phyloP scores from a whole-genome alignment of 2,888 invertebrate species.

The Melanostoma mellinum region DNA sequence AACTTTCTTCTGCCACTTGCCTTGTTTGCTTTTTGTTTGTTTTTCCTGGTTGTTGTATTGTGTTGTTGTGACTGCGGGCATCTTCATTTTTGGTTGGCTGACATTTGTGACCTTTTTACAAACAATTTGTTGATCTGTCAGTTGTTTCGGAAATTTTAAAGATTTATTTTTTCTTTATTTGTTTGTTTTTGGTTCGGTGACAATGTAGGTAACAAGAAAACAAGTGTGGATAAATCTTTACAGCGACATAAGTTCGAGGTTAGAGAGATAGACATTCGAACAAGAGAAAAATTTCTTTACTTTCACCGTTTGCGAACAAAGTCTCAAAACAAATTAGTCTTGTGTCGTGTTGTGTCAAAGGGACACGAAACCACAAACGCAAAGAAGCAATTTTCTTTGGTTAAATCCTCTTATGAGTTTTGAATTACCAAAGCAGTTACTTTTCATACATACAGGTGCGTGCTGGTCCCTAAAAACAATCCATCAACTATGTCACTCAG shows the following conservation, averaged over 20 bases:
- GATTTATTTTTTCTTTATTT: constrained; percentile 24
- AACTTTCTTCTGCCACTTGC: constrained; percentile 11
- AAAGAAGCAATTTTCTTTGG: constrained; percentile 18
- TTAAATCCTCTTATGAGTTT: constrained; percentile 63
- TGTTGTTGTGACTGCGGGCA: not conserved
- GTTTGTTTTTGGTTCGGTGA: constrained; percentile 14
- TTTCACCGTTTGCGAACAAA: constrained; percentile 24
- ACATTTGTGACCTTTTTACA: constrained; percentile 54
- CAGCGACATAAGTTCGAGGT: constrained; percentile 47
- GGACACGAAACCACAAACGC: constrained; percentile 31
- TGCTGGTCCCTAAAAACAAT: constrained; percentile 39
- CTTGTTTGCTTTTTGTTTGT: not conserved
- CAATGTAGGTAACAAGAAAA: constrained; percentile 6
- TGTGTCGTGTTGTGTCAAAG: constrained; percentile 39
- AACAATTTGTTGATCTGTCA: constrained; percentile 59
- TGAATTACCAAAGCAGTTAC: constrained; percentile 34
- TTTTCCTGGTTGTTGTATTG: not conserved
- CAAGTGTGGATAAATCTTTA: constrained; percentile 23
- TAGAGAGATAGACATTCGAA: constrained; percentile 15
- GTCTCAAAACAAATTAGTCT: constrained; percentile 35
- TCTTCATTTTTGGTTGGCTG: constrained; percentile 48
- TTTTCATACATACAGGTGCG: constrained; percentile 1
- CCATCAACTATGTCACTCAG: constrained; percentile 38
- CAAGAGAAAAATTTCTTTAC: constrained; percentile 10
- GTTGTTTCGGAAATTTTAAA: constrained; percentile 24